Conservation (phyloP, 2,888 invertebrate species). For the Prostheceraeus crozeri region DNA sequence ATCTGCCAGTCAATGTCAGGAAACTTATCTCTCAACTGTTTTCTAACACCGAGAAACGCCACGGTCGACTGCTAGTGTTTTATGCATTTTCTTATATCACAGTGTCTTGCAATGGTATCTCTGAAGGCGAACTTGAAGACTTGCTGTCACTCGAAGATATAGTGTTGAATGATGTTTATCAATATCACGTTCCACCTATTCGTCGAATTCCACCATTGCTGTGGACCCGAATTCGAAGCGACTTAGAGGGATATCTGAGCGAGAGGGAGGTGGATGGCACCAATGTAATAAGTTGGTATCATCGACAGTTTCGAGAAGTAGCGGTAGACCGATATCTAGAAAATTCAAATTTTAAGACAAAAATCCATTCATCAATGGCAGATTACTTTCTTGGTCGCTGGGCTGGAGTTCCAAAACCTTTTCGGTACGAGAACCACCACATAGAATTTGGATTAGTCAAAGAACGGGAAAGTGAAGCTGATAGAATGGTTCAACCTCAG, state of each 20-base stretch:
- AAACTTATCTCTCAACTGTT: slow-evolving; percentile 96
- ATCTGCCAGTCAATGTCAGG: no score
- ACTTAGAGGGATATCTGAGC: slow-evolving; percentile 87
- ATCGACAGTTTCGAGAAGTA: slow-evolving; percentile 74
- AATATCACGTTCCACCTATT: slow-evolving; percentile 93
- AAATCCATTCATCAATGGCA: slow-evolving; percentile 92
- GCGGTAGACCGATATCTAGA: slow-evolving; percentile 91
- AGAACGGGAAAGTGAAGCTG: slow-evolving; percentile 61
- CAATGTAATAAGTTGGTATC: slow-evolving; percentile 96
- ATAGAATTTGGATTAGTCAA: slow-evolving; percentile 66
- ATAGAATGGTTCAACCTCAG: slow-evolving; percentile 82
- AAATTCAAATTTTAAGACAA: slow-evolving; percentile 89
- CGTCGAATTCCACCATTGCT: slow-evolving; percentile 84
- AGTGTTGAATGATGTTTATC: slow-evolving; percentile 84
- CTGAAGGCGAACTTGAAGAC: slow-evolving; percentile 92
- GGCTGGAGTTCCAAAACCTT: slow-evolving; percentile 81
- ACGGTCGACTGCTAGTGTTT: slow-evolving; percentile 55
- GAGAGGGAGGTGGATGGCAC: slow-evolving; percentile 96
- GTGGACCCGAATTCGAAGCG: slow-evolving; percentile 92
- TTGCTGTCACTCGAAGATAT: slow-evolving; percentile 82
- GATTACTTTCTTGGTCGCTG: slow-evolving; percentile 86
- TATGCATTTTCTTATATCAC: slow-evolving; percentile 73
- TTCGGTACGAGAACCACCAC: slow-evolving; percentile 88
- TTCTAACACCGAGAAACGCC: slow-evolving; percentile 84
- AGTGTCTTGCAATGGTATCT: slow-evolving; percentile 79